Evolutionary conservation across 1,140 invertebrate genomes (phyloP).

Genomic region (Drosophila simulans): DNA sequence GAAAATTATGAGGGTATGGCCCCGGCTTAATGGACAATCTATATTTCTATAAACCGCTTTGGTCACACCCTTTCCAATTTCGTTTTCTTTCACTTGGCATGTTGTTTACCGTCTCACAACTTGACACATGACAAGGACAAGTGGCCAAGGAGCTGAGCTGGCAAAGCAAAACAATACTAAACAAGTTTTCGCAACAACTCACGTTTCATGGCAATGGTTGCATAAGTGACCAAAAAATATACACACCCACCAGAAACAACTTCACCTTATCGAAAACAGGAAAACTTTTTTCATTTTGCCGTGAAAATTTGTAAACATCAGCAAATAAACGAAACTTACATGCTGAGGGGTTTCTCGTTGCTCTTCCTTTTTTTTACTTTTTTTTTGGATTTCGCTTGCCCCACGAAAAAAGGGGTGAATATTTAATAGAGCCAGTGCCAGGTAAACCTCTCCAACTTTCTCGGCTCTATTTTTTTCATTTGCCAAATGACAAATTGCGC

Average conservation of each 20-base stretch:
- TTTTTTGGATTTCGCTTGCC: not conserved
- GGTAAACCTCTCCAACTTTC: constrained; percentile 37
- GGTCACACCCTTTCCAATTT: not conserved
- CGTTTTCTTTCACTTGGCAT: constrained; percentile 16
- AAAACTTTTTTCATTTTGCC: constrained; percentile 80
- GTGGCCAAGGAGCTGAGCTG: constrained; percentile 11
- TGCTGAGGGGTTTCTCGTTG: constrained; percentile 12
- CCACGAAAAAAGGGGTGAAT: constrained; percentile 69
- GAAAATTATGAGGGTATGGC: constrained; percentile 31
- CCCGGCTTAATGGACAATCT: constrained; percentile 24
- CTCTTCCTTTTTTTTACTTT: not conserved
- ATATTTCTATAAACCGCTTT: constrained; percentile 38
- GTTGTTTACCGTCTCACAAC: constrained; percentile 66
- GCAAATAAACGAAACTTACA: constrained; percentile 72
- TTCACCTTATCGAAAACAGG: constrained; percentile 23
- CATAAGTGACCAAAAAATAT: constrained; percentile 25
- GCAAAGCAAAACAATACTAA: constrained; percentile 9
- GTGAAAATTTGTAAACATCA: constrained; percentile 83
- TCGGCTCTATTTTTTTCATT: constrained; percentile 22
- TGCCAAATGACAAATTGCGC: constrained; percentile 76
- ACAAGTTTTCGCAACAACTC: constrained; percentile 25
- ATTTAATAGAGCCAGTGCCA: constrained; percentile 67
- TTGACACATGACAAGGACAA: constrained; percentile 77
- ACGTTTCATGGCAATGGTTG: constrained; percentile 31
- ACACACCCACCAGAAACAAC: constrained; percentile 13